phyloP scores from a whole-genome alignment of 2,797 vertebrate species.

The Arctocebus calabarensis region DNA sequence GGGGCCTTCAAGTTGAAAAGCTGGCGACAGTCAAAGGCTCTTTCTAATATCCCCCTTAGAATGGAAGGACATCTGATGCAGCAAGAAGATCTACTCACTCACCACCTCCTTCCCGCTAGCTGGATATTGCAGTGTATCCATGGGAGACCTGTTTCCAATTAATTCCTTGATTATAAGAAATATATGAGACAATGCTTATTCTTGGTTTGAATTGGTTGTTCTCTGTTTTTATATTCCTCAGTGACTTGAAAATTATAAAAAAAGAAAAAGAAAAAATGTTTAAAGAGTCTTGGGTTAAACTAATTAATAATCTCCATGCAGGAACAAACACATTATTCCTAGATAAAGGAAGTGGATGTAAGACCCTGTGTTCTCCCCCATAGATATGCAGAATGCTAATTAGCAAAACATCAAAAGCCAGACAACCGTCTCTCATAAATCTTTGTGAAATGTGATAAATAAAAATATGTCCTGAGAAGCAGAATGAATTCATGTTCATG shows the following conservation, averaged over 20 bases:
- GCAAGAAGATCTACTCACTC: background rate
- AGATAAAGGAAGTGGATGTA: slow-evolving; percentile 61
- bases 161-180: background rate
- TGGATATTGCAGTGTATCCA: background rate
- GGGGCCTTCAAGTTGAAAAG: background rate
- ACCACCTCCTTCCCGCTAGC: background rate
- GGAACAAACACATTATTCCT: slow-evolving; percentile 60
- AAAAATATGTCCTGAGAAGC: slow-evolving; percentile 53
- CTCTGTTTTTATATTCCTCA: slow-evolving; percentile 22
- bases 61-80: background rate
- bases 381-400: slow-evolving; percentile 45
- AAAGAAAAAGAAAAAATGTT: background rate
- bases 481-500: slow-evolving; percentile 66
- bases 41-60: background rate
- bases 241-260: background rate
- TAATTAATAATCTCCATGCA: slow-evolving; percentile 17
- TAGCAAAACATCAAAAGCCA: slow-evolving; percentile 57
- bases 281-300: slow-evolving; percentile 3
- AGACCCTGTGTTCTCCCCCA: slow-evolving; percentile 4
- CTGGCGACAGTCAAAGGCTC: background rate
- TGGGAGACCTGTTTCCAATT: background rate
- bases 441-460: slow-evolving; percentile 71
- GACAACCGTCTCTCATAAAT: slow-evolving; percentile 50
- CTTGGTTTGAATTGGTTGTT: slow-evolving; percentile 55
- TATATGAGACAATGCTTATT: background rate